Evolutionary conservation across 2,888 invertebrate species (phyloP).

Genomic region (Calameuta idolon): DNA sequence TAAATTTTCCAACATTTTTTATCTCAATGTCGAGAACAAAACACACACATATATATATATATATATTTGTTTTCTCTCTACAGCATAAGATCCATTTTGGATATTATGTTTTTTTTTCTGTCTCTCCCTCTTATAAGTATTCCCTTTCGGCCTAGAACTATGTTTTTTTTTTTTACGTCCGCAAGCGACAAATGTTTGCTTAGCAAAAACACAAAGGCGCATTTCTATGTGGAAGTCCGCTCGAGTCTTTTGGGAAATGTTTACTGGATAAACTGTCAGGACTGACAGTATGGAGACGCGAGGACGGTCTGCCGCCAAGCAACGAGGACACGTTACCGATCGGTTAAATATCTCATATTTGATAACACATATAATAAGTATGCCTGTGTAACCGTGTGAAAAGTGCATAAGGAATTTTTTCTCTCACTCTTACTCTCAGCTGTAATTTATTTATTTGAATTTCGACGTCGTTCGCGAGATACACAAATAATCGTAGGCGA

Average conservation of each 20-base stretch:
- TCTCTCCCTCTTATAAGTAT: not conserved
- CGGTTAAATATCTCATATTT: not conserved
- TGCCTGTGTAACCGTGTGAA: not conserved
- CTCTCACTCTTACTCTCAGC: not conserved
- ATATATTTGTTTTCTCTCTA: not conserved
- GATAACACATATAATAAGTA: not conserved
- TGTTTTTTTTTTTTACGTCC: not conserved
- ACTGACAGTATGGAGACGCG: not conserved
- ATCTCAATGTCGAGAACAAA: not conserved
- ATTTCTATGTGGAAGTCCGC: not conserved
- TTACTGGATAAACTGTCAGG: not conserved
- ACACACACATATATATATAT: not conserved
- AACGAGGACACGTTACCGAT: not conserved
- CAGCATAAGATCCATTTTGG: not conserved
- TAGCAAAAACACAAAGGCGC: not conserved
- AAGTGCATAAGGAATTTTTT: not conserved
- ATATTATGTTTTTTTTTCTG: not conserved
- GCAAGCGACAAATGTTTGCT: not conserved
- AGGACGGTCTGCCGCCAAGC: not conserved
- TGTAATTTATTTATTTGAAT: not conserved
- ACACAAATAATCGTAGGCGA: not conserved
- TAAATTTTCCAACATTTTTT: not conserved
- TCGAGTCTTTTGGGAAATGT: not conserved
- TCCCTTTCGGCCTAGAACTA: not conserved
- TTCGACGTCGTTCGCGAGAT: not conserved